Conservation (phyloP, 2,797 vertebrate species). For the Parotocinclus haroldoi region DNA sequence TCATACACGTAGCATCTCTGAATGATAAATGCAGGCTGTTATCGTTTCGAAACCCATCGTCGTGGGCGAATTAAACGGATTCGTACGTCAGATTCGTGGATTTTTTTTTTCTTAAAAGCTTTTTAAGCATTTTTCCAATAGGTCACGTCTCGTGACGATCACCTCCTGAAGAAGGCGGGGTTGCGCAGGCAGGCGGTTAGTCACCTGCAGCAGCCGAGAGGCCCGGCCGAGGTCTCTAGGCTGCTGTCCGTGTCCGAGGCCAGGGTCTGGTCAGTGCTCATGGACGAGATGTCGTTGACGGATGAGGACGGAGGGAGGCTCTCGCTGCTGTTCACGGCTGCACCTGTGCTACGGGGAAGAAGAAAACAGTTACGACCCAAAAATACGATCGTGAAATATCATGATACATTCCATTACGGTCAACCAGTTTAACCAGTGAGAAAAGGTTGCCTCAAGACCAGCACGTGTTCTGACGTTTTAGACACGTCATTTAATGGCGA, state of each 20-base stretch:
- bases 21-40: slow-evolving; percentile 84
- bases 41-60: neutral
- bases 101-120: slow-evolving; percentile 28
- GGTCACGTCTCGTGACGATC: slow-evolving; percentile 58
- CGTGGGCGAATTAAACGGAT: too few relatives aligned
- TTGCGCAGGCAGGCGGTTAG: slow-evolving; percentile 99
- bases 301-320: slow-evolving; percentile 98
- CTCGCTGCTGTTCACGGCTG: slow-evolving; percentile 99
- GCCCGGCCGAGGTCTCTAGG: slow-evolving; percentile 98
- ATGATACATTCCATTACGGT: too few relatives aligned
- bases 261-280: slow-evolving; percentile 99
- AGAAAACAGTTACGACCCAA: slow-evolving; percentile 84
- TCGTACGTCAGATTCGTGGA: neutral
- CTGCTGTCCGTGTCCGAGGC: slow-evolving; percentile 99
- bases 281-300: slow-evolving; percentile 99
- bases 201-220: slow-evolving; percentile 99
- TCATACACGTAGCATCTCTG: slow-evolving; percentile 79
- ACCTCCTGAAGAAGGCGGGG: slow-evolving; percentile 98
- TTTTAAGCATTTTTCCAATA: slow-evolving; percentile 12
- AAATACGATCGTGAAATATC: slow-evolving; percentile 25
- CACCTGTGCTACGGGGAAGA: slow-evolving; percentile 99
- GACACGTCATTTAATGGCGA: too few relatives aligned
- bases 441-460: too few relatives aligned
- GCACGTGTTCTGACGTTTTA: too few relatives aligned
- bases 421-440: too few relatives aligned